phyloP scores from a whole-genome alignment of 1,140 invertebrate species.

The Heterodera carotae region DNA sequence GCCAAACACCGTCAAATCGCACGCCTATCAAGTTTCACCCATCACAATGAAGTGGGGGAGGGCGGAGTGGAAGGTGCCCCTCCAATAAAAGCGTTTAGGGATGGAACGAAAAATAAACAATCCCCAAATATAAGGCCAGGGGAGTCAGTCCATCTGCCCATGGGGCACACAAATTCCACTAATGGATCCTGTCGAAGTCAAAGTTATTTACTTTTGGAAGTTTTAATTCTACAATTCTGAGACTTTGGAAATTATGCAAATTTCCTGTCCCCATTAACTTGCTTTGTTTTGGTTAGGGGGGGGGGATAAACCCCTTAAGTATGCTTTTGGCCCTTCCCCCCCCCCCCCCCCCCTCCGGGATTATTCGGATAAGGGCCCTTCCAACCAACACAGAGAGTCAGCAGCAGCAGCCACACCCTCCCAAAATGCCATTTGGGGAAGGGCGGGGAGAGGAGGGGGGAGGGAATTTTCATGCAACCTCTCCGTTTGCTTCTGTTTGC shows the following conservation, averaged over 20 bases:
- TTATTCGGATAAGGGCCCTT: slow-evolving; percentile 4
- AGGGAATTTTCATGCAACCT: slow-evolving; percentile 3
- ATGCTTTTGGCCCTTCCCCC: background rate
- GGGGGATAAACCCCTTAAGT: background rate
- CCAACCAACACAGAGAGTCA: background rate
- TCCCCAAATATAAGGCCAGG: background rate
- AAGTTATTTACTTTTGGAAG: background rate
- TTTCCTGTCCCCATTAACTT: background rate
- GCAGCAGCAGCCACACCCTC: background rate
- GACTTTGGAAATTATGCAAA: slow-evolving; percentile 8
- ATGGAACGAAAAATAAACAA: slow-evolving; percentile 4
- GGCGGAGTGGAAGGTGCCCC: no score
- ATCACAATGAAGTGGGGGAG: background rate
- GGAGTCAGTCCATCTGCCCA: background rate
- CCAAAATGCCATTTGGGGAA: background rate
- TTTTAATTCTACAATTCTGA: background rate
- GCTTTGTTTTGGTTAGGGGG: slow-evolving; percentile 10
- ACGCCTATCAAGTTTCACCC: slow-evolving; percentile 13
- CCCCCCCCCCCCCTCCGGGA: background rate
- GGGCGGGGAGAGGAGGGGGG: background rate
- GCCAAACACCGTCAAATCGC: slow-evolving; percentile 4
- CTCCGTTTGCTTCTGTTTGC: background rate
- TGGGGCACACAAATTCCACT: background rate
- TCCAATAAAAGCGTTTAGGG: background rate
- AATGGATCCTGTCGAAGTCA: background rate